Evolutionary conservation across 1,140 invertebrate genomes (phyloP).

Genomic region (Papilio polytes): DNA sequence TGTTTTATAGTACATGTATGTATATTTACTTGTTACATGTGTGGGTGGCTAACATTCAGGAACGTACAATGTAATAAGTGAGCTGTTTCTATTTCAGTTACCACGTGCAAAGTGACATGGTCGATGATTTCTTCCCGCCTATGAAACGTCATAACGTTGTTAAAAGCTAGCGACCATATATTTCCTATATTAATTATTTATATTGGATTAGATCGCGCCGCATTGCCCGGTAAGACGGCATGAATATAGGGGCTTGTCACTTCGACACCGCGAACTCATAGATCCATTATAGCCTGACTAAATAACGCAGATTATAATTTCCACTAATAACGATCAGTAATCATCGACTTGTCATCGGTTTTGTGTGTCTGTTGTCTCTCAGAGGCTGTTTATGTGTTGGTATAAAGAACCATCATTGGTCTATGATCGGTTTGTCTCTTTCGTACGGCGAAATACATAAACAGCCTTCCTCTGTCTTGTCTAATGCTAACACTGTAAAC

Average conservation of each 20-base stretch:
- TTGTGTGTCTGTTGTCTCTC: slow-evolving; percentile 42
- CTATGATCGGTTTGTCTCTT: neutral
- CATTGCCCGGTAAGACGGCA: slow-evolving; percentile 75
- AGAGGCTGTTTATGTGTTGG: slow-evolving; percentile 38
- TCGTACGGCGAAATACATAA: neutral
- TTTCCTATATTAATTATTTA: slow-evolving; percentile 48
- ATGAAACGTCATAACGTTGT: slow-evolving; percentile 77
- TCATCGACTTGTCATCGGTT: slow-evolving; percentile 76
- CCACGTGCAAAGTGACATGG: slow-evolving; percentile 94
- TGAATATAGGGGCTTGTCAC: slow-evolving; percentile 66
- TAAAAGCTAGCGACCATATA: slow-evolving; percentile 63
- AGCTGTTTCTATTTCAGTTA: slow-evolving; percentile 89
- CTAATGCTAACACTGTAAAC: neutral
- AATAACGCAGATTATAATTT: slow-evolving; percentile 51
- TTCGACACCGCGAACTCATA: slow-evolving; percentile 53
- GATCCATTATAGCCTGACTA: slow-evolving; percentile 40
- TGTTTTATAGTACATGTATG: neutral
- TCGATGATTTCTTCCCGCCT: slow-evolving; percentile 95
- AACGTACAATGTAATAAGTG: slow-evolving; percentile 51
- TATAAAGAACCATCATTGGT: slow-evolving; percentile 6
- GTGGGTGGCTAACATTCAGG: slow-evolving; percentile 15
- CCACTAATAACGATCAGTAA: slow-evolving; percentile 58
- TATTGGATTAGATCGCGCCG: slow-evolving; percentile 52
- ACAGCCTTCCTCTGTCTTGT: neutral
- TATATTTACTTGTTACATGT: neutral